phyloP scores from a whole-genome alignment of 2,888 invertebrate genomes.

The Sphaerophoria taeniata region DNA sequence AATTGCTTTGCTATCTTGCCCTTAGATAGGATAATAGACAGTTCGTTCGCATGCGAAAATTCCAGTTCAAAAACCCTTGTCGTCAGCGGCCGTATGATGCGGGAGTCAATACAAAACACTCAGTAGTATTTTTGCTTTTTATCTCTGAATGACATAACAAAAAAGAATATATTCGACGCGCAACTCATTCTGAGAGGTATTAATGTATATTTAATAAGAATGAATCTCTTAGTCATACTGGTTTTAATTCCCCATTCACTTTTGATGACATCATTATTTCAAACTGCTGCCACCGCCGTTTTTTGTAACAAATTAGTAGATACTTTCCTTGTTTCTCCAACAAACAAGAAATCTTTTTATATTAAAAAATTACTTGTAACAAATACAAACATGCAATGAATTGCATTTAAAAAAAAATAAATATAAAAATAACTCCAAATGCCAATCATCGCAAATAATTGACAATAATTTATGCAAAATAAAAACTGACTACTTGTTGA shows the following conservation, averaged over 20 bases:
- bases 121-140: background rate
- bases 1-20: background rate
- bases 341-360: background rate
- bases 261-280: slow-evolving; percentile 10
- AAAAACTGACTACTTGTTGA: slow-evolving; percentile 5
- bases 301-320: background rate
- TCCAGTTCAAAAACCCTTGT: background rate
- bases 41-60: background rate
- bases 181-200: background rate
- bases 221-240: background rate
- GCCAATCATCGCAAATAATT: background rate
- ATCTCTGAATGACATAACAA: slow-evolving; percentile 1
- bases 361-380: too few relatives aligned
- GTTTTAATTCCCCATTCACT: background rate
- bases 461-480: slow-evolving; percentile 11
- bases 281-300: background rate
- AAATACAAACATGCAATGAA: too few relatives aligned
- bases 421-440: background rate
- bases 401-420: too few relatives aligned
- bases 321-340: background rate
- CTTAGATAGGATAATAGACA: background rate
- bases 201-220: background rate
- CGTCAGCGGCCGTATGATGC: too few relatives aligned
- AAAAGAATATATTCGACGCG: background rate
- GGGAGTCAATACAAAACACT: too few relatives aligned